These are phyloP conservation scores for Laothoe populi DNA, from an alignment of 2,888 invertebrate genomes.

Conservation along the genomic window DNA sequence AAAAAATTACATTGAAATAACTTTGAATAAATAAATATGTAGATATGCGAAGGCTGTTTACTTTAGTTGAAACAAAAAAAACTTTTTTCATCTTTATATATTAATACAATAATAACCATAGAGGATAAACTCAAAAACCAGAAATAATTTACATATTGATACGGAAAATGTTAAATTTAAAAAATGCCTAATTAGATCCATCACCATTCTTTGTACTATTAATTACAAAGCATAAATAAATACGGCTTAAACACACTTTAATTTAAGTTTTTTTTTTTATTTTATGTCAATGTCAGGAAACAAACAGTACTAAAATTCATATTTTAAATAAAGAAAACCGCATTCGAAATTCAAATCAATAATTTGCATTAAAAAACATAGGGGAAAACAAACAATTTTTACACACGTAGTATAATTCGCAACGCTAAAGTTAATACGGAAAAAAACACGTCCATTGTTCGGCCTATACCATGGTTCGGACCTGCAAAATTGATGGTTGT, in stretches of 20 bases:
- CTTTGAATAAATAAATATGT: neutral
- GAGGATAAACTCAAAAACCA: no score
- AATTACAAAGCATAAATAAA: no score
- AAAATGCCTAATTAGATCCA: no score
- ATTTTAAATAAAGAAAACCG: neutral
- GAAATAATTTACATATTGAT: neutral
- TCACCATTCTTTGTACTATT: no score
- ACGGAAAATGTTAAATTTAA: neutral
- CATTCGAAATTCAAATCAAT: neutral
- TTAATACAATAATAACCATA: no score
- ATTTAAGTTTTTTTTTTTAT: no score
- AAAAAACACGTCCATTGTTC: slow-evolving; percentile 42
- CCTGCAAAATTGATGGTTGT: slow-evolving; percentile 63
- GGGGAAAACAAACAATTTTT: slow-evolving; percentile 2
- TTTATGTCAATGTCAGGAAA: no score
- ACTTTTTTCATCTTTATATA: neutral
- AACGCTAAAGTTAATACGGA: slow-evolving; percentile 22
- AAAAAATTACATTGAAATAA: neutral
- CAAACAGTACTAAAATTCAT: no score
- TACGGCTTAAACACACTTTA: no score
- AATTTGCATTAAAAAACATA: neutral
- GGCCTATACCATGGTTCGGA: slow-evolving; percentile 68
- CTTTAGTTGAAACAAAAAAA: neutral
- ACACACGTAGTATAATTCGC: slow-evolving; percentile 22
- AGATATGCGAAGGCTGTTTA: neutral